Evolutionary conservation across 2,113 vertebrate genomes (phyloP).

Genomic region (Naja naja): DNA sequence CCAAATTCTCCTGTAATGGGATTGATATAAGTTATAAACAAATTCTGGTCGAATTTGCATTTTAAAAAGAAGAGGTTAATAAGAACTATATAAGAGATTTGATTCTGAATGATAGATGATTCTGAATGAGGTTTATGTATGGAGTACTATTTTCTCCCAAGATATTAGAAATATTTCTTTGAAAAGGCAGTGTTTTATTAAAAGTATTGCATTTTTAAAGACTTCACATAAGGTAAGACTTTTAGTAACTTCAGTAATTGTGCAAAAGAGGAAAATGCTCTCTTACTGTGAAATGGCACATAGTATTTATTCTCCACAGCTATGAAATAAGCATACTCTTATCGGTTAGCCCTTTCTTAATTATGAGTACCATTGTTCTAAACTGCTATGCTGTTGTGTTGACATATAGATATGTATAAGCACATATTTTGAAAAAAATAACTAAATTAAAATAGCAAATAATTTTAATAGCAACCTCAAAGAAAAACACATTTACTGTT

Average conservation of each 20-base stretch:
- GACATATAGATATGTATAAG: neutral
- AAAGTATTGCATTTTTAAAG: neutral
- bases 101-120: neutral
- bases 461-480: neutral
- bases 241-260: neutral
- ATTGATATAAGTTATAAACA: neutral
- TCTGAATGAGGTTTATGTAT: neutral
- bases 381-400: neutral
- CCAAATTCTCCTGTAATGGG: slow-evolving; percentile 89
- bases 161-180: neutral
- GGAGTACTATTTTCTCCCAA: accelerated
- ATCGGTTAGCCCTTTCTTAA: neutral
- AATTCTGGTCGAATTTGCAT: neutral
- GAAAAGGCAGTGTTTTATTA: neutral
- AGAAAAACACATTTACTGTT: neutral
- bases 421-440: neutral
- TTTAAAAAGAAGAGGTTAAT: neutral
- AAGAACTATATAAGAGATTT: neutral
- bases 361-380: neutral
- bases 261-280: neutral
- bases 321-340: neutral
- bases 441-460: neutral
- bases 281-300: neutral
- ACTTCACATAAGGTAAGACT: neutral
- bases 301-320: neutral